These are phyloP conservation scores for Miltochrista miniata DNA, from an alignment of 2,888 invertebrate genomes.

Conservation along the genomic window DNA sequence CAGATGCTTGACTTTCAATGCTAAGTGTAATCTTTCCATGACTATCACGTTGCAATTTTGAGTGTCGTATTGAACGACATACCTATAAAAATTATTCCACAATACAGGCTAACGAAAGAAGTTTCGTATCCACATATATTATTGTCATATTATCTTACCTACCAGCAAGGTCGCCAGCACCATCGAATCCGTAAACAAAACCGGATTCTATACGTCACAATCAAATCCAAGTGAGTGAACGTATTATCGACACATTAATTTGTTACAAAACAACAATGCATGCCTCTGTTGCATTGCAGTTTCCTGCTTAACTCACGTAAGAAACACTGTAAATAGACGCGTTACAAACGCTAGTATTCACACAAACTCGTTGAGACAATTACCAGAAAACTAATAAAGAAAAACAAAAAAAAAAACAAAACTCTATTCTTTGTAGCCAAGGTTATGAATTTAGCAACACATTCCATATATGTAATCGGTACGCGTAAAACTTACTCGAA, in stretches of 20 bases:
- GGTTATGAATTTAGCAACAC: conserved; percentile 74
- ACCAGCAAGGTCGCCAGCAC: conserved; percentile 69
- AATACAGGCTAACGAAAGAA: too few relatives aligned
- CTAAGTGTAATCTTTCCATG: too few relatives aligned
- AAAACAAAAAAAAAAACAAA: conserved; percentile 47
- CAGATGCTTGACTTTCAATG: not conserved
- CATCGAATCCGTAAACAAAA: conserved; percentile 69
- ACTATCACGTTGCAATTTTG: too few relatives aligned
- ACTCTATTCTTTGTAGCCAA: conserved; percentile 53
- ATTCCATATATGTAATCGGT: conserved; percentile 59
- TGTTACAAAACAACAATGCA: conserved; percentile 50
- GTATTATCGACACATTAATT: conserved; percentile 52
- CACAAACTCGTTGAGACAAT: conserved; percentile 54
- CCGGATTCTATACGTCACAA: conserved; percentile 68
- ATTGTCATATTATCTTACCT: conserved; percentile 58
- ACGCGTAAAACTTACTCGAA: conserved; percentile 50
- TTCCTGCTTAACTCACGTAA: conserved; percentile 60
- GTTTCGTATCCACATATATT: conserved; percentile 9
- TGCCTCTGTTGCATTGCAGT: conserved; percentile 42
- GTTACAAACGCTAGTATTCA: conserved; percentile 45
- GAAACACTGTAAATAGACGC: conserved; percentile 46
- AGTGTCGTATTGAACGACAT: too few relatives aligned
- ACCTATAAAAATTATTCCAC: too few relatives aligned
- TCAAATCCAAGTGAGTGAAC: conserved; percentile 61
- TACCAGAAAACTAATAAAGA: conserved; percentile 55